A percentile compares a stretch with the other conserved stretches of the same genome.
phyloP scores from a whole-genome alignment of 2,113 vertebrate species.

The Paratilapia polleni region DNA sequence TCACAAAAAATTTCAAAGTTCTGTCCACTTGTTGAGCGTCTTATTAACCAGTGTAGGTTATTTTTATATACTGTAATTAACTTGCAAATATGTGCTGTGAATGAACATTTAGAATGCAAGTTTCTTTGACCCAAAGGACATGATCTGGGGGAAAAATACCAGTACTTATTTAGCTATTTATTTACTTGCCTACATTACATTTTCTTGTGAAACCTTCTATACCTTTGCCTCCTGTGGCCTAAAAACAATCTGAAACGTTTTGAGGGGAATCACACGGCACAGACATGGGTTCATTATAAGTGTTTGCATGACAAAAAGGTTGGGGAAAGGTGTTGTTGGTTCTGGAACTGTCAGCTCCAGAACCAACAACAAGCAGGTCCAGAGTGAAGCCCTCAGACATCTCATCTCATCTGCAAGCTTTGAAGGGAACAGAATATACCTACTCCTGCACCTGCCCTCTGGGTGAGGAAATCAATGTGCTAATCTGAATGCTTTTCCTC shows the following conservation, averaged over 20 bases:
- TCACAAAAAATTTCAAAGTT: neutral
- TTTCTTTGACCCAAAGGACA: neutral
- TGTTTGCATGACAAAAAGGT: rapidly evolving
- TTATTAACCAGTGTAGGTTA: neutral
- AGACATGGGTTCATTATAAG: neutral
- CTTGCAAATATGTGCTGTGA: neutral
- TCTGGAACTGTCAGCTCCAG: neutral
- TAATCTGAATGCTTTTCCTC: constrained; percentile 60
- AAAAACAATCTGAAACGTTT: neutral
- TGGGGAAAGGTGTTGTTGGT: neutral
- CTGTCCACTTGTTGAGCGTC: neutral
- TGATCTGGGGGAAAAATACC: neutral
- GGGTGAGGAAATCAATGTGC: constrained; percentile 51
- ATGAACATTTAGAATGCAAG: neutral
- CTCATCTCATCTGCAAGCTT: constrained; percentile 10
- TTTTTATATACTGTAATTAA: neutral
- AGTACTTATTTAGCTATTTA: neutral
- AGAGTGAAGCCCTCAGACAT: neutral
- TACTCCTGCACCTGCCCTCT: constrained; percentile 36
- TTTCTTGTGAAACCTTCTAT: neutral
- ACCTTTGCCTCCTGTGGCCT: neutral
- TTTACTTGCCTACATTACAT: neutral
- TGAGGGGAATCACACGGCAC: neutral
- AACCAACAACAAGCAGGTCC: neutral
- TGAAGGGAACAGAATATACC: constrained; percentile 12